Conservation (phyloP, 2,113 vertebrate genomes). For the Alectura lathami region DNA sequence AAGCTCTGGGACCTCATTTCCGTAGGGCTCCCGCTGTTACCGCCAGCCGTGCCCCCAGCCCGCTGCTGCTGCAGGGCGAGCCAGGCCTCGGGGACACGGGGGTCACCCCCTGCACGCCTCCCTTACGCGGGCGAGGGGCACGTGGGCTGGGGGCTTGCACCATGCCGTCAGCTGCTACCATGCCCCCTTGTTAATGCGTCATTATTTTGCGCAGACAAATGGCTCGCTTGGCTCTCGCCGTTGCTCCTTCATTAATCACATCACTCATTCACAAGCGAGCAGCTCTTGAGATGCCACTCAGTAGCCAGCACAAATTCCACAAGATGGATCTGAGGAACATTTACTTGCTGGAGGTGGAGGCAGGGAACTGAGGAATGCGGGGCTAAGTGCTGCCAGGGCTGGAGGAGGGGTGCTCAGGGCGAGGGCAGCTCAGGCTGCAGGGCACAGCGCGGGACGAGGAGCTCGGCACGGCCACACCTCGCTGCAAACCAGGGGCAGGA, state of each 20-base stretch:
- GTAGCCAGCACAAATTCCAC: background rate
- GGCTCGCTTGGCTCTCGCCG: background rate
- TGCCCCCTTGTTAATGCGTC: background rate
- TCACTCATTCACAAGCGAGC: background rate
- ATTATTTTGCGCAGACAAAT: background rate
- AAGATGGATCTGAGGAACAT: background rate
- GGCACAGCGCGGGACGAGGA: too few species aligned
- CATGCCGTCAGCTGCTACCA: fast-evolving
- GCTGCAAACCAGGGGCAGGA: background rate
- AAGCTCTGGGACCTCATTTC: background rate
- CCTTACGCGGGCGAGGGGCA: background rate
- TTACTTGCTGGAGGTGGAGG: background rate
- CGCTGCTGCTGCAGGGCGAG: background rate
- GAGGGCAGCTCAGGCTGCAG: background rate
- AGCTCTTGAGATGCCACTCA: background rate
- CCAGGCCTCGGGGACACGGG: too few species aligned
- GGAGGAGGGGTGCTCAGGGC: background rate
- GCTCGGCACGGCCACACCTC: background rate
- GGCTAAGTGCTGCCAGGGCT: background rate
- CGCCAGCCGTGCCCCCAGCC: background rate
- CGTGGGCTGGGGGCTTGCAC: background rate
- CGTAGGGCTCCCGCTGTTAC: background rate
- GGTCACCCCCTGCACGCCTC: background rate
- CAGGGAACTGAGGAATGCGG: background rate
- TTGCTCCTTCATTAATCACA: constrained; percentile 40